Conservation (phyloP, 2,113 vertebrate genomes). For the Delphinapterus leucas region DNA sequence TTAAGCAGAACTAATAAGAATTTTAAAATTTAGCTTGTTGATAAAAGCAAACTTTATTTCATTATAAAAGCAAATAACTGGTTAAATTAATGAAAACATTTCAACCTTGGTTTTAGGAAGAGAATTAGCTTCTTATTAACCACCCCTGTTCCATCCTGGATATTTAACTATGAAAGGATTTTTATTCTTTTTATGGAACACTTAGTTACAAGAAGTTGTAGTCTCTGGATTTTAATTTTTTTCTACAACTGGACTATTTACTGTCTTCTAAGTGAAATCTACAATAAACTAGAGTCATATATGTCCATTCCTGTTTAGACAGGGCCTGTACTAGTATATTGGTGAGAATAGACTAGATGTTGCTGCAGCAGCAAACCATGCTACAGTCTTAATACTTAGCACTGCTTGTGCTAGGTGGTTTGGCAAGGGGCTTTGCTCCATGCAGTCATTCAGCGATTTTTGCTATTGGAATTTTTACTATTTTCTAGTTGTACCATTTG, state of each 20-base stretch:
- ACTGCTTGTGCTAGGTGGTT: neutral
- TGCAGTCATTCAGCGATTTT: neutral
- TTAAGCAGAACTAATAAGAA: neutral
- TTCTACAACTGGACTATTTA: neutral
- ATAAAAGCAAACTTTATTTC: slow-evolving; percentile 9
- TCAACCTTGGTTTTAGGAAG: slow-evolving; percentile 11
- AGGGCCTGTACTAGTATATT: neutral
- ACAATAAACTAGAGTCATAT: neutral
- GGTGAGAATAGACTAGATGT: neutral
- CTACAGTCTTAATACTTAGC: neutral
- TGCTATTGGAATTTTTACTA: neutral
- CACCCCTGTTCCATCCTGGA: neutral
- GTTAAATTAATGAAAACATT: slow-evolving; percentile 10
- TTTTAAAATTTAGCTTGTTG: neutral
- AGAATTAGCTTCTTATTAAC: neutral
- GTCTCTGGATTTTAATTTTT: slow-evolving; percentile 4
- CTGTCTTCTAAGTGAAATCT: neutral
- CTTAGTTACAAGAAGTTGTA: neutral
- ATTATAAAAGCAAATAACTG: neutral
- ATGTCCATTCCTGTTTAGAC: neutral
- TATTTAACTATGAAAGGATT: slow-evolving; percentile 16
- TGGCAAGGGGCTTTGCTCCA: neutral
- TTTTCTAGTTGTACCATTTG: neutral
- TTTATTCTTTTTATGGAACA: neutral
- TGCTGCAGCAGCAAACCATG: neutral